Percentiles rank a stretch among this genome's conserved stretches.
Conservation (phyloP, 2,888 invertebrate genomes). For the Synergus umbraculus region DNA sequence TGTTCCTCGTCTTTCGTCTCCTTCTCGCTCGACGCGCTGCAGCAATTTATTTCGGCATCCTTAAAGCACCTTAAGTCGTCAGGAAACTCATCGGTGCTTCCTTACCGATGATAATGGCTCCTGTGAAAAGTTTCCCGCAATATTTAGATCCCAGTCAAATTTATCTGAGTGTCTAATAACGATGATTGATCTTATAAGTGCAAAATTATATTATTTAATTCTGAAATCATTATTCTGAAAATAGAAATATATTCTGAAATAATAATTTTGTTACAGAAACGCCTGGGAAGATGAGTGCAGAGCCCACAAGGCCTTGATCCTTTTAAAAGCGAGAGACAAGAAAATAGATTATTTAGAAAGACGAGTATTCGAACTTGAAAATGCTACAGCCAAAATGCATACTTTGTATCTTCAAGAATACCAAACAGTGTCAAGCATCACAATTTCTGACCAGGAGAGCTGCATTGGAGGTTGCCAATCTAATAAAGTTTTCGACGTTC, state of each 20-base stretch:
- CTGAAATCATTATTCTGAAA: not conserved
- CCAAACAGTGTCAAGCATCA: not conserved
- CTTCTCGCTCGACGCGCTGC: conserved; percentile 59
- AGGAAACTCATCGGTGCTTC: conserved; percentile 59
- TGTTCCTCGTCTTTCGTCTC: conserved; percentile 51
- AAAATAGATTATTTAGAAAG: conserved; percentile 58
- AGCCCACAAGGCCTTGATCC: conserved; percentile 58
- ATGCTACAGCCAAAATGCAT: conserved; percentile 47
- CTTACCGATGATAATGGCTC: conserved; percentile 43
- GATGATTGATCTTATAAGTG: not conserved
- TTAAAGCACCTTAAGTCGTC: conserved; percentile 73
- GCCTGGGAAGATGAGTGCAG: conserved; percentile 60
- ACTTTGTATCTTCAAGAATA: conserved; percentile 40
- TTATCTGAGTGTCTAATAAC: not conserved
- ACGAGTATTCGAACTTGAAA: conserved; percentile 57
- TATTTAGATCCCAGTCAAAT: conserved; percentile 6
- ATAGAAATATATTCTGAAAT: not conserved
- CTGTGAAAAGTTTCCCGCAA: not conserved
- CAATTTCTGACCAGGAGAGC: conserved; percentile 20
- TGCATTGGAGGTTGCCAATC: not conserved
- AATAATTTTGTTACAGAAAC: conserved; percentile 54
- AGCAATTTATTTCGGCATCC: conserved; percentile 76
- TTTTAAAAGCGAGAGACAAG: conserved; percentile 58
- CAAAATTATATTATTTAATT: not conserved
- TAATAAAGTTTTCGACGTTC: conserved; percentile 10